Evolutionary conservation across 2,797 vertebrate genomes (phyloP), one percentile per base, ranked within the genome.

Genomic region (Kryptolebias ocellatus): DNA sequence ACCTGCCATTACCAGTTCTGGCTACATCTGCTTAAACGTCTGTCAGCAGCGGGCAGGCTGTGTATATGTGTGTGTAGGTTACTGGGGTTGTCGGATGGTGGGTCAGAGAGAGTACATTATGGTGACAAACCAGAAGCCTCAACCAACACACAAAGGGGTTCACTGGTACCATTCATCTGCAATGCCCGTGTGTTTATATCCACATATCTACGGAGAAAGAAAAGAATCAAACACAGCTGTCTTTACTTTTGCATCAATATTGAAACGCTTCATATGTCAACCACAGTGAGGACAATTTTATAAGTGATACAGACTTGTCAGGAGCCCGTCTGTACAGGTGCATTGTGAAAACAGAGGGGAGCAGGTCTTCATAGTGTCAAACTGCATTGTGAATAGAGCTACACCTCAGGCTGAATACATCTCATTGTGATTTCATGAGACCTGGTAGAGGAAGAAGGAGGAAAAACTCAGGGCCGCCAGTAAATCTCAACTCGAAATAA

Each of bases 1-100:
- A 97, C 96, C 95, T 96, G 96, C 95, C 96, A 98, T 98, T 98
- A 97, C 95, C 93, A 89, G 93, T 93, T 93, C 94, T 57, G 94
- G 92, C 89, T 92, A 94, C 96, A 97, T 97, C 96, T 98, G 96
- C 94, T 96, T 95, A 92, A 90, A 91, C 94, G 94, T 96, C 96
- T 98, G 96, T 96, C 95, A 95, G 95, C 58, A 85, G 90, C 83
- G 89, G 91, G 87, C 83, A 72, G 61, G 75, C 72, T 75, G 74
- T 53, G 59, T 34, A 34, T 76, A 73, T 69, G 81, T 49, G 12
- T 83, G 81, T 76, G 64, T 83, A 83, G 64, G 84, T 83, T 54
- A 61, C 76, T 77, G 79, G 73, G 76, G 80, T 78, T 74, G 76
- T 84, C 49, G 70, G 76, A 78, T 46, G 70, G 53, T 62, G 53